Percentiles rank a stretch among this genome's conserved stretches.
Evolutionary conservation across 2,113 vertebrate species (phyloP).

Genomic region (Trematocara unimaculatum): DNA sequence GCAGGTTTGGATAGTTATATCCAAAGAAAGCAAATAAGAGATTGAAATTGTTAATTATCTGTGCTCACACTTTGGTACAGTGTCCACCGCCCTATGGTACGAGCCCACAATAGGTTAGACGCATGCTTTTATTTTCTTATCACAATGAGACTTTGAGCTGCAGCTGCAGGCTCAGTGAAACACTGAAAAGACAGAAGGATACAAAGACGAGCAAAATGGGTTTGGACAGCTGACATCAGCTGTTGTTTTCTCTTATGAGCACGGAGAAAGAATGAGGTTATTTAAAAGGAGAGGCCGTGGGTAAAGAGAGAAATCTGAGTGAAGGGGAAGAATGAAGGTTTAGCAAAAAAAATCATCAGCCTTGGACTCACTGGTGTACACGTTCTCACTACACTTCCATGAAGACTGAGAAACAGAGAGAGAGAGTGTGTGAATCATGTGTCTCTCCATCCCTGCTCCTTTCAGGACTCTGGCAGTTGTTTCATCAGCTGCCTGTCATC

Average conservation of each 20-base stretch:
- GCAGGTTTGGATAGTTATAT: not conserved
- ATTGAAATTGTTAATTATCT: not conserved
- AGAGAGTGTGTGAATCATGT: not conserved
- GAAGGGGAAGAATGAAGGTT: not conserved
- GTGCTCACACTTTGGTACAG: not conserved
- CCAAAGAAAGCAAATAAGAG: not conserved
- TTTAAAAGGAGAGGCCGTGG: not conserved
- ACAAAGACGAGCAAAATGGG: slow-evolving; percentile 42
- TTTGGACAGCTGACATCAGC: slow-evolving; percentile 25
- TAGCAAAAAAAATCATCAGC: not conserved
- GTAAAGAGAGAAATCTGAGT: not conserved
- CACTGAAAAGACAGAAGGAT: slow-evolving; percentile 26
- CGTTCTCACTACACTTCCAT: not conserved
- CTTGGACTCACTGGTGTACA: not conserved
- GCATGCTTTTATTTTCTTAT: not conserved
- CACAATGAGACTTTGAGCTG: slow-evolving; percentile 2
- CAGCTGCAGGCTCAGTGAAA: slow-evolving; percentile 54
- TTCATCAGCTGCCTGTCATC: slow-evolving; percentile 15
- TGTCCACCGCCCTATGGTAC: slow-evolving; percentile 31
- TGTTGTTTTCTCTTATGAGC: slow-evolving; percentile 5
- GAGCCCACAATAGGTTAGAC: slow-evolving; percentile 18
- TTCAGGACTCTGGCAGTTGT: not conserved
- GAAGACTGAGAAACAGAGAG: not conserved
- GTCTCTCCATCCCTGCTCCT: slow-evolving; percentile 21
- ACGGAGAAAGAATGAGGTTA: not conserved